phyloP scores from a whole-genome alignment of 2,797 vertebrate genomes.

The Calcarius lapponicus region DNA sequence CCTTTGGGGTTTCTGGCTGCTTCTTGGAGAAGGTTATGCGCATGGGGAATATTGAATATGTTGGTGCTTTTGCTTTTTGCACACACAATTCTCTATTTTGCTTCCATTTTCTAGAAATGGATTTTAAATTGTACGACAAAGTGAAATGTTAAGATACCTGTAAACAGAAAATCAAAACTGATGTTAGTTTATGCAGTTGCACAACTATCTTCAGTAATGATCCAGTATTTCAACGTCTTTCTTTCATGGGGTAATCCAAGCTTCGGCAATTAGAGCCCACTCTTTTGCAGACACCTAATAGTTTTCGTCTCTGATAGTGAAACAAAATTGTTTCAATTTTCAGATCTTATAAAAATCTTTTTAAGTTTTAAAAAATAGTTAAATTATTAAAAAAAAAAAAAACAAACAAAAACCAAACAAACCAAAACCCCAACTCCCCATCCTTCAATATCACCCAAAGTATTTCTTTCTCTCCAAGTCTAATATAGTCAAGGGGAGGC shows the following conservation, averaged over 20 bases:
- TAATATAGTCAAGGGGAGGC: background rate
- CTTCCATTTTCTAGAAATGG: background rate
- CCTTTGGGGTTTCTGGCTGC: background rate
- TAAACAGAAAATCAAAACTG: background rate
- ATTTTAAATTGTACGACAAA: background rate
- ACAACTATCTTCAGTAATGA: background rate
- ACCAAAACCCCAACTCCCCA: accelerated
- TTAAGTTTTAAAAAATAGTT: background rate
- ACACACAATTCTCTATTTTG: background rate
- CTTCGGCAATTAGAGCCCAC: background rate
- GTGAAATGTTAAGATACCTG: background rate
- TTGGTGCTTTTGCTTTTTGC: background rate
- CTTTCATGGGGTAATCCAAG: background rate
- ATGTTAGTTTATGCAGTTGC: background rate
- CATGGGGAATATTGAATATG: background rate
- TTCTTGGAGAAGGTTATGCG: background rate
- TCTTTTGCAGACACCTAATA: background rate
- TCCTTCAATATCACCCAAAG: background rate
- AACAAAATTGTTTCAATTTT: background rate
- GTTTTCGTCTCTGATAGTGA: background rate
- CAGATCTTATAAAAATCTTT: background rate
- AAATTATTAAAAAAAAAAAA: background rate
- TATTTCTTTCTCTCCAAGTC: background rate
- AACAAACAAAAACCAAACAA: accelerated
- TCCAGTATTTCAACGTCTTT: background rate